Evolutionary conservation across 2,113 vertebrate species (phyloP).

Genomic region (Euleptes europaea): DNA sequence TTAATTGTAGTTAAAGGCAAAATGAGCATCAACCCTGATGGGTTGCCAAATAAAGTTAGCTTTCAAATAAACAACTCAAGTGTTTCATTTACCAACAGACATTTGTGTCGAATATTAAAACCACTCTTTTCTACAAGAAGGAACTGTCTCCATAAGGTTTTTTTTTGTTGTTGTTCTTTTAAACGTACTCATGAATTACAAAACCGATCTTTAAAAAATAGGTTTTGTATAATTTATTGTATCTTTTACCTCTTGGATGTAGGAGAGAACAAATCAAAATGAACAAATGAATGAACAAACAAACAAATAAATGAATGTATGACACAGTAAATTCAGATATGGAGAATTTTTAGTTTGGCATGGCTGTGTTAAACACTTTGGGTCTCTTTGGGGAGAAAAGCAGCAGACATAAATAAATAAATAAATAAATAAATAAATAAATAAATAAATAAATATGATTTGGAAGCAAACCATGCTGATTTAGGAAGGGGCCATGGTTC

Average conservation of each 20-base stretch:
- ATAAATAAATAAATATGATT: neutral
- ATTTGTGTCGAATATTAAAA: neutral
- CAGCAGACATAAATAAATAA: no score
- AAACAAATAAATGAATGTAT: neutral
- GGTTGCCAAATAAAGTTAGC: neutral
- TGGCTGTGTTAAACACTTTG: neutral
- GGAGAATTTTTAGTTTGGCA: neutral
- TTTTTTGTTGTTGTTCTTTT: neutral
- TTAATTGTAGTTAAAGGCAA: conserved; percentile 2
- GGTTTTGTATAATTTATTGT: neutral
- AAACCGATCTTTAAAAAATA: neutral
- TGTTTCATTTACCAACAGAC: neutral
- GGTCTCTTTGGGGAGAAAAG: no score
- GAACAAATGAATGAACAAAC: neutral
- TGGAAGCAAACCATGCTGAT: neutral
- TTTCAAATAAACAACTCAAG: neutral
- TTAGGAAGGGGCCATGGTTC: no score
- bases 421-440: no score
- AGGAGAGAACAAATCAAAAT: neutral
- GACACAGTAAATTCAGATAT: neutral
- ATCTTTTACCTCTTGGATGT: neutral
- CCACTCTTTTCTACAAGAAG: neutral
- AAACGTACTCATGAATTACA: neutral
- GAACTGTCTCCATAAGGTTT: neutral
- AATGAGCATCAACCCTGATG: neutral